These are phyloP conservation scores for Pelobates cultripes DNA, from an alignment of 2,797 vertebrate species.

Conservation along the genomic window DNA sequence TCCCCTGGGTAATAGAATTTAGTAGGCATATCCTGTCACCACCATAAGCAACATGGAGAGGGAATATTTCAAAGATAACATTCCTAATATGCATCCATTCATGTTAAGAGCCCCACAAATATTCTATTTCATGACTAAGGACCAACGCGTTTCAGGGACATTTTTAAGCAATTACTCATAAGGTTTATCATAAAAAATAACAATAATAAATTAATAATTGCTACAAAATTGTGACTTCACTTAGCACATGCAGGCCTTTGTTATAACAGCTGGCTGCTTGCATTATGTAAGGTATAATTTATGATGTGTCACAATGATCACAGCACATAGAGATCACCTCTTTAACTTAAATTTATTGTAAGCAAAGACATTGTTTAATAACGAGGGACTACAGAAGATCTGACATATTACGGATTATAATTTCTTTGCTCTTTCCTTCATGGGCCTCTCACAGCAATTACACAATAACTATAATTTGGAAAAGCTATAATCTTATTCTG, in stretches of 20 bases:
- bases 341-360: constrained; percentile 22
- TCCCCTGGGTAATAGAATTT: too few species aligned
- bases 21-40: too few species aligned
- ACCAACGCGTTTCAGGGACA: too few species aligned
- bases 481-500: constrained; percentile 22
- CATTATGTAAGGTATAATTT: not conserved
- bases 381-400: not conserved
- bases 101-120: too few species aligned
- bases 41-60: too few species aligned
- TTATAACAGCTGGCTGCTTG: not conserved
- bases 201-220: too few species aligned
- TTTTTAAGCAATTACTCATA: too few species aligned
- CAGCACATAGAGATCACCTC: not conserved
- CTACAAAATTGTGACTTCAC: too few species aligned
- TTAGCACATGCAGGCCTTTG: not conserved
- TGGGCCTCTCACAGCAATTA: constrained; percentile 19
- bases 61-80: too few species aligned
- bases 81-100: too few species aligned
- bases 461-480: constrained; percentile 22
- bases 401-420: constrained; percentile 23
- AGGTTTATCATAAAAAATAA: too few species aligned
- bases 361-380: constrained; percentile 7
- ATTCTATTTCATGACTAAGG: too few species aligned
- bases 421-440: constrained; percentile 16
- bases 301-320: not conserved